These are phyloP conservation scores for Ctenomys sociabilis DNA, from an alignment of 2,113 vertebrate species.

Conservation along the genomic window DNA sequence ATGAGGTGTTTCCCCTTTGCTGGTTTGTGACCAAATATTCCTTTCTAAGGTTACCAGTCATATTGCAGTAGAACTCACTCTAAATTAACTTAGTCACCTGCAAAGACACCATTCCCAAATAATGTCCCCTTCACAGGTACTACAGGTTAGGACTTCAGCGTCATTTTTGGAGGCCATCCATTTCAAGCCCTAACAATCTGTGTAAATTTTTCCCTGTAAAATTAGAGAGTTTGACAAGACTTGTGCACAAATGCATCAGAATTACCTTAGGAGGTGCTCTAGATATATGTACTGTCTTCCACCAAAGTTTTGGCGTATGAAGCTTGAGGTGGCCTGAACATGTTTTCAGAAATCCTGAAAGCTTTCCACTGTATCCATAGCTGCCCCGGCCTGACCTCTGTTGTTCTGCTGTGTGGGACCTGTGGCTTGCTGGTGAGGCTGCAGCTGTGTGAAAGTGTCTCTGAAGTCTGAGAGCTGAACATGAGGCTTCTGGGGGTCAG, in stretches of 20 bases:
- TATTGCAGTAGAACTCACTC: background rate
- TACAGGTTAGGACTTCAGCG: background rate
- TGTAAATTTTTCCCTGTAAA: background rate
- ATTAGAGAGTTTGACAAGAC: background rate
- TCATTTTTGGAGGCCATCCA: background rate
- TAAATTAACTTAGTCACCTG: background rate
- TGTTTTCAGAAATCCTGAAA: background rate
- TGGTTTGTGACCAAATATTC: background rate
- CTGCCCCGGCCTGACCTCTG: background rate
- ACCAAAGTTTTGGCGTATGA: background rate
- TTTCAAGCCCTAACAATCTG: background rate
- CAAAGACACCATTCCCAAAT: background rate
- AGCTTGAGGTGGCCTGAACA: background rate
- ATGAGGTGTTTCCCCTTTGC: background rate
- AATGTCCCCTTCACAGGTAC: background rate
- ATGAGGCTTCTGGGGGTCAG: background rate
- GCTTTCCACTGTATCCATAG: background rate
- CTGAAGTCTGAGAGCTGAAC: background rate
- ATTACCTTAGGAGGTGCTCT: background rate
- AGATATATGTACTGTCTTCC: background rate
- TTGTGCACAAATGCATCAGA: background rate
- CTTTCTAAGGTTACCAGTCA: background rate
- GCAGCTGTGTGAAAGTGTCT: accelerated
- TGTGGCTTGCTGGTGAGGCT: background rate
- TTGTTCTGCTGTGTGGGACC: background rate